Evolutionary conservation across 2,888 invertebrate genomes (phyloP), one percentile per base, ranked within the genome.

Genomic region (Oscheius myriophilus): DNA sequence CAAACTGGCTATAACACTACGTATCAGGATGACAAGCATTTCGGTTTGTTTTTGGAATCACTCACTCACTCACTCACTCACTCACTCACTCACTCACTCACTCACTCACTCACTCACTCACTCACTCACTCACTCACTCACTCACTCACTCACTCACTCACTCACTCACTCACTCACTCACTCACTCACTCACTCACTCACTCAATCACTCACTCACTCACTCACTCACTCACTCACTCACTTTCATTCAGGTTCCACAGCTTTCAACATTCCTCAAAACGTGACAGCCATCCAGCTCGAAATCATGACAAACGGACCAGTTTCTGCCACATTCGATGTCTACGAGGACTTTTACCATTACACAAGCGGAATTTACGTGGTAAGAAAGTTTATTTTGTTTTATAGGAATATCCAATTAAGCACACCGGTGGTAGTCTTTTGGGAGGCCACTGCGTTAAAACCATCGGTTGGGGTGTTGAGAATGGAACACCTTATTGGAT

Each of bases 1-100:
- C 26, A 92, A 81, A n/a, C 45, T 12, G 66, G 87, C 39, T 67
- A 67, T 52, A n/a, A 49, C 26, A 67, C 16, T 14, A 59, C 25
- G 21, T 67, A 59, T 25, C 6, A 21, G 12, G 9, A 49, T 2
- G 67, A 67, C 52, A 67, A 67, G 53, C 58, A 59, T 33, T 67
- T 52, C 53, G 67, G 39, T 39, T 12, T n/a, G 39, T 39, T 25
- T 11, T 16, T n/a, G 26, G 18, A 2, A 26, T 54, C n/a, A 6
- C n/a, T 12, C 33, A 33, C 33, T 3, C 33, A 33, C 33, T 6
- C 9, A 33, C 33, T 6, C 33, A 33, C 9, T 6, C 33, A 33
- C 9, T 6, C 33, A 33, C 33, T 6, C 9, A 33, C 33, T 6
- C 9, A 33, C 33, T 6, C 33, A 33, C 33, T 6, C 33, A 33